phyloP scores from a whole-genome alignment of 2,797 vertebrate species.

The Erithacus rubecula region DNA sequence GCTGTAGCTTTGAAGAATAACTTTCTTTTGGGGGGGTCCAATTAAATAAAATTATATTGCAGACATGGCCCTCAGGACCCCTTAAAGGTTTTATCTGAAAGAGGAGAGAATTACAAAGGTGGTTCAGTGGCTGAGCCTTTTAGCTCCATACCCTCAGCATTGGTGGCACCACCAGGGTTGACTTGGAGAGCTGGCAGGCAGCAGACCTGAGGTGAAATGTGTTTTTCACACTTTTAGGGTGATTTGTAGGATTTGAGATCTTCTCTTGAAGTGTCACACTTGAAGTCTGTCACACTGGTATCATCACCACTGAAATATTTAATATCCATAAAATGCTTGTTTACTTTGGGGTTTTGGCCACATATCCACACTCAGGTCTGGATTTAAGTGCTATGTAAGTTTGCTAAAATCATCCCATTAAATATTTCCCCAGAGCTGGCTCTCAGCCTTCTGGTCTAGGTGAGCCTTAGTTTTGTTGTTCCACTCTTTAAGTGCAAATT shows the following conservation, averaged over 20 bases:
- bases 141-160: neutral
- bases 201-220: neutral
- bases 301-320: neutral
- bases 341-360: neutral
- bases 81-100: neutral
- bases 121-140: neutral
- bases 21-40: neutral
- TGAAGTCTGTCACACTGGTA: neutral
- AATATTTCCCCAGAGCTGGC: neutral
- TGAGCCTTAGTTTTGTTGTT: neutral
- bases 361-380: neutral
- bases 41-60: neutral
- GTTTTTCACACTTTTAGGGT: neutral
- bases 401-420: neutral
- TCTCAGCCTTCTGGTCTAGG: neutral
- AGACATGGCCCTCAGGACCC: neutral
- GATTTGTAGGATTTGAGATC: neutral
- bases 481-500: neutral
- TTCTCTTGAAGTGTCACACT: neutral
- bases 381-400: neutral
- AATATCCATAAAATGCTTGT: rapidly evolving
- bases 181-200: neutral
- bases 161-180: neutral
- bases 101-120: rapidly evolving
- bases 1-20: neutral